Conservation (phyloP, 2,113 vertebrate species). For the Indri indri region DNA sequence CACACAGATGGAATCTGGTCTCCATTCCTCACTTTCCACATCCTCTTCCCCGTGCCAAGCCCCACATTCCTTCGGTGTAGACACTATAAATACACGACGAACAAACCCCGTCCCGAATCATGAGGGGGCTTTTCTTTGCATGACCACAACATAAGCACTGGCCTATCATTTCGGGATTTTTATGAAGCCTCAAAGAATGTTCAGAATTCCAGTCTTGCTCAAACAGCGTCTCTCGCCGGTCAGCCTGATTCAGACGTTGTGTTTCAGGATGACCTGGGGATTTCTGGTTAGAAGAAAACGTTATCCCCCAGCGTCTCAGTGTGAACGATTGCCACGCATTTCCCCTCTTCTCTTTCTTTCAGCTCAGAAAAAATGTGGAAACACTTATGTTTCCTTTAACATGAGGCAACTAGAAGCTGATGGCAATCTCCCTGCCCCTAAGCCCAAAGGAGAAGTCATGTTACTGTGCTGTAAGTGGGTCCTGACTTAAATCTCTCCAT, state of each 20-base stretch:
- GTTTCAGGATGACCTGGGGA: background rate
- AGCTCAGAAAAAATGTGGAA: background rate
- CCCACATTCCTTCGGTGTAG: constrained; percentile 60
- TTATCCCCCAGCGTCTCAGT: background rate
- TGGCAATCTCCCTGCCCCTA: background rate
- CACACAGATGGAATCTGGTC: background rate
- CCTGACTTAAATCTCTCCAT: constrained; percentile 15
- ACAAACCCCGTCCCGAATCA: constrained; percentile 29
- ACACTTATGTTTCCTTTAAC: constrained; percentile 36
- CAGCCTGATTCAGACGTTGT: background rate
- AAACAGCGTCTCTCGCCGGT: background rate
- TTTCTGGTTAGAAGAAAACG: constrained; percentile 8
- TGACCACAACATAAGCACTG: constrained; percentile 62
- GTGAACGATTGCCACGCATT: background rate
- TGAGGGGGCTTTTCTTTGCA: constrained; percentile 61
- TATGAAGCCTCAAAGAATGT: constrained; percentile 51
- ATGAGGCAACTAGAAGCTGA: background rate
- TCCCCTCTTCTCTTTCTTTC: background rate
- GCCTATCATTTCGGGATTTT: constrained; percentile 65
- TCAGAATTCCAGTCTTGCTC: constrained; percentile 67
- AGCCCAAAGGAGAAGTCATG: background rate
- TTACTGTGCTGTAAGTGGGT: background rate
- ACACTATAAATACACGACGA: constrained; percentile 55
- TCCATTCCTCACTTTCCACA: background rate
- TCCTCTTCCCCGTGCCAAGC: constrained; percentile 40